A percentile compares a stretch with the other conserved stretches of the same genome.
These are phyloP conservation scores for Apamea sordens DNA, from an alignment of 2,888 invertebrate genomes.

Conservation along the genomic window DNA sequence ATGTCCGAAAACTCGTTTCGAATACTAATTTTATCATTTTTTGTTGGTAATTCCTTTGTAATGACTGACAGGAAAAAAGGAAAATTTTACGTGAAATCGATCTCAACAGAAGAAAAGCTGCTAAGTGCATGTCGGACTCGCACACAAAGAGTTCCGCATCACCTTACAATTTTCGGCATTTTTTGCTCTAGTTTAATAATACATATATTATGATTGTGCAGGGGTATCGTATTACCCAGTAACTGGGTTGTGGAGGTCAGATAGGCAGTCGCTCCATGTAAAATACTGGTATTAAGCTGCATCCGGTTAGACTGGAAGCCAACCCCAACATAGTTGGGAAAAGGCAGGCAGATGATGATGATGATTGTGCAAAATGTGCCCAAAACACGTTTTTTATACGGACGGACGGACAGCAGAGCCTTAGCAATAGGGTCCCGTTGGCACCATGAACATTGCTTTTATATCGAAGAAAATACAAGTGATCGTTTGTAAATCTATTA, in stretches of 20 bases:
- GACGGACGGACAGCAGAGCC: neutral
- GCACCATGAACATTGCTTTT: neutral
- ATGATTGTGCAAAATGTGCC: no score
- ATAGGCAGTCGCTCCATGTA: no score
- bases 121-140: neutral
- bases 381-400: neutral
- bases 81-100: neutral
- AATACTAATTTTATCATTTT: conserved; percentile 31
- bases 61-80: no score
- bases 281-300: no score
- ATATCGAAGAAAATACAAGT: no score
- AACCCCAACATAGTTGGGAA: no score
- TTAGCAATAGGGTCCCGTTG: neutral
- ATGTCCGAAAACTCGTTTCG: conserved; percentile 12
- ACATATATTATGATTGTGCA: no score
- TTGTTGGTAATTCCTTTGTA: conserved; percentile 1
- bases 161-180: neutral
- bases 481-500: neutral
- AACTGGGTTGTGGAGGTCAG: no score
- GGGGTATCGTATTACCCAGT: no score
- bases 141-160: neutral
- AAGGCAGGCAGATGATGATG: no score
- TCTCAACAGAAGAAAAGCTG: neutral
- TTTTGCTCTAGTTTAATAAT: no score
- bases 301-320: no score